Percentiles rank a stretch among this genome's conserved stretches.
Evolutionary conservation across 92 coral and sea anemone species (phyloP).

Genomic region (Porites divaricata): DNA sequence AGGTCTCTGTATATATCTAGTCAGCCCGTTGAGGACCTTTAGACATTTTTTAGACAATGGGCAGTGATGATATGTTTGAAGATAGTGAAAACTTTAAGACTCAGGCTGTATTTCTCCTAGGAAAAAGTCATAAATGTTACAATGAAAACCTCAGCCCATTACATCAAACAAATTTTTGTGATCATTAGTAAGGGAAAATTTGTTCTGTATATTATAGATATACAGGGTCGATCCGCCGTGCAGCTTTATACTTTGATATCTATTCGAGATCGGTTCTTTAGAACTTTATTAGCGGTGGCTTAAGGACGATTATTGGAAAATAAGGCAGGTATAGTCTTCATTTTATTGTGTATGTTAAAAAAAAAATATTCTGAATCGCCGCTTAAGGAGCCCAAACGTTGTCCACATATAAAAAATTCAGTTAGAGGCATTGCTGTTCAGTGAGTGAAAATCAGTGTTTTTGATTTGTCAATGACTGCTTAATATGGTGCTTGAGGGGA

Average conservation of each 20-base stretch:
- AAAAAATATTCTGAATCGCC: neutral
- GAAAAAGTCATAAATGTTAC: too few species aligned
- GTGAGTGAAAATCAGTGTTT: neutral
- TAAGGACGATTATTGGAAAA: neutral
- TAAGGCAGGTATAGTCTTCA: neutral
- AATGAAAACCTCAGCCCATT: neutral
- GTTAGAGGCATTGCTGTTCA: neutral
- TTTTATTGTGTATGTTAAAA: neutral
- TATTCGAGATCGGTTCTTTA: neutral
- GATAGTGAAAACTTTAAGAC: too few species aligned
- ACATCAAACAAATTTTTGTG: neutral
- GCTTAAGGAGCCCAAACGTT: too few species aligned
- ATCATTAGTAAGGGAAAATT: neutral
- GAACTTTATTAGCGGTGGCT: neutral
- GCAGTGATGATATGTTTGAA: too few species aligned
- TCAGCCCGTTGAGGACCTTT: neutral
- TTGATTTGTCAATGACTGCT: neutral
- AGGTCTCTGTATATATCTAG: neutral
- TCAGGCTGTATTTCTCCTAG: too few species aligned
- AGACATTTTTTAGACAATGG: too few species aligned
- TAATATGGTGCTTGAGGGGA: too few species aligned
- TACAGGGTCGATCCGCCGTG: neutral
- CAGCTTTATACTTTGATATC: neutral
- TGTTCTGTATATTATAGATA: neutral
- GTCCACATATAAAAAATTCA: too few species aligned